These are phyloP conservation scores for Lycodopsis pacificus DNA, from an alignment of 2,797 vertebrate species.

Conservation along the genomic window DNA sequence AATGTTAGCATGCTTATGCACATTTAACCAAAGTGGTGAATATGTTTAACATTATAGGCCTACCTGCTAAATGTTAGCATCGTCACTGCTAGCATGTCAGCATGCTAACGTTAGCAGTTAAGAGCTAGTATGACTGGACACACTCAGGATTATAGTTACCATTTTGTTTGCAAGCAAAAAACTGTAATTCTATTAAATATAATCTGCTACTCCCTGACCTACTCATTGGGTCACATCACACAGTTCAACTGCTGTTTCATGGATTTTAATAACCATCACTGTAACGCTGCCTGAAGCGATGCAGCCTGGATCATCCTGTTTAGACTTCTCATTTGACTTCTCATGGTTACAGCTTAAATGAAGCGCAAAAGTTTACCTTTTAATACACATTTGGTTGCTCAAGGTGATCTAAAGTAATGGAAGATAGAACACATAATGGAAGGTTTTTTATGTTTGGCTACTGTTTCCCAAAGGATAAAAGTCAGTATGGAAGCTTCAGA, in stretches of 20 bases:
- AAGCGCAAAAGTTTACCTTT: background rate
- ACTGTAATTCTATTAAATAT: constrained; percentile 4
- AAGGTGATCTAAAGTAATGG: background rate
- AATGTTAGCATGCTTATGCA: background rate
- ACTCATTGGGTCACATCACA: constrained; percentile 10
- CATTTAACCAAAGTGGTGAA: background rate
- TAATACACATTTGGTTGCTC: background rate
- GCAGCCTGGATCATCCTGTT: constrained; percentile 5
- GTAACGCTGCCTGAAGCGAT: background rate
- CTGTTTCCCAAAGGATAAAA: background rate
- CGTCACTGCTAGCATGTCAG: background rate
- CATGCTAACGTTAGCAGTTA: background rate
- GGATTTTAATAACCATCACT: background rate
- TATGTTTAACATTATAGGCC: background rate
- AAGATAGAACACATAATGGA: background rate
- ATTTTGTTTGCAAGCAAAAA: background rate
- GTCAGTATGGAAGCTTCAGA: background rate
- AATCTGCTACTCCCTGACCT: background rate
- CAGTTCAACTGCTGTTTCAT: constrained; percentile 6
- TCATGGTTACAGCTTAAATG: background rate
- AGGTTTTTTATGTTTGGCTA: background rate
- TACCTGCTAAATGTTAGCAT: constrained; percentile 5
- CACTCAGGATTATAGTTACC: background rate
- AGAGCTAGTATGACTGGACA: background rate
- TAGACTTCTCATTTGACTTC: background rate